Evolutionary conservation across 1,140 invertebrate genomes (phyloP).

Genomic region (Zaprionus ghesquierei): DNA sequence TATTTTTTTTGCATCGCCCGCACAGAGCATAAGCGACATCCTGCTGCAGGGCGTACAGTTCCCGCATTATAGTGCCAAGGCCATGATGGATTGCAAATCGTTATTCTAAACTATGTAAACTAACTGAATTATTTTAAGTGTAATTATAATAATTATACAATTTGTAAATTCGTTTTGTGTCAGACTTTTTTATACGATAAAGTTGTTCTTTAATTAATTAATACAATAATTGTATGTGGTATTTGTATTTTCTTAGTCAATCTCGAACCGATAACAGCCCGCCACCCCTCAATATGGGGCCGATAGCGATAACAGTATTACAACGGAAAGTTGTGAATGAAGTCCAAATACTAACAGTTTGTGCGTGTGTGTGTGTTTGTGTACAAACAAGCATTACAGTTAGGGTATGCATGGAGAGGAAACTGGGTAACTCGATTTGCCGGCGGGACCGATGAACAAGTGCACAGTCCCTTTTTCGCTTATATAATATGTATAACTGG

Average conservation of each 20-base stretch:
- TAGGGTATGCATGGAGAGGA: too few relatives aligned
- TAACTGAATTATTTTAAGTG: slow-evolving; percentile 35
- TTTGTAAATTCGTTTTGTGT: slow-evolving; percentile 27
- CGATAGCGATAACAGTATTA: slow-evolving; percentile 14
- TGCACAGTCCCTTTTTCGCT: background rate
- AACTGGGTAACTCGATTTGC: background rate
- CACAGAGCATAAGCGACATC: slow-evolving; percentile 87
- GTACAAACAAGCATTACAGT: too few relatives aligned
- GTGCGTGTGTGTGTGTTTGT: background rate
- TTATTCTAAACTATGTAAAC: slow-evolving; percentile 44
- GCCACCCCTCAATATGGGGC: background rate
- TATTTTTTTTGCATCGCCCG: slow-evolving; percentile 61
- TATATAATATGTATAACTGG: background rate
- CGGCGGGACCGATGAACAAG: background rate
- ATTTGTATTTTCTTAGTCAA: slow-evolving; percentile 33
- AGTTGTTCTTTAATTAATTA: slow-evolving; percentile 39
- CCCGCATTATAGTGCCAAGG: slow-evolving; percentile 86
- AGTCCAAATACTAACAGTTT: slow-evolving; percentile 2
- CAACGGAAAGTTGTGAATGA: slow-evolving; percentile 14
- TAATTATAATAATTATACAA: slow-evolving; percentile 52
- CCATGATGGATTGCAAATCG: slow-evolving; percentile 85
- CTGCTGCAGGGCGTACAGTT: slow-evolving; percentile 88
- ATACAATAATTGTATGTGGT: slow-evolving; percentile 28
- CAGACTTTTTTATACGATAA: slow-evolving; percentile 40
- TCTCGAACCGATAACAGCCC: slow-evolving; percentile 13